Base-by-base conservation (phyloP, 2,888 invertebrate species). In the Ectemnius lituratus region DNA sequence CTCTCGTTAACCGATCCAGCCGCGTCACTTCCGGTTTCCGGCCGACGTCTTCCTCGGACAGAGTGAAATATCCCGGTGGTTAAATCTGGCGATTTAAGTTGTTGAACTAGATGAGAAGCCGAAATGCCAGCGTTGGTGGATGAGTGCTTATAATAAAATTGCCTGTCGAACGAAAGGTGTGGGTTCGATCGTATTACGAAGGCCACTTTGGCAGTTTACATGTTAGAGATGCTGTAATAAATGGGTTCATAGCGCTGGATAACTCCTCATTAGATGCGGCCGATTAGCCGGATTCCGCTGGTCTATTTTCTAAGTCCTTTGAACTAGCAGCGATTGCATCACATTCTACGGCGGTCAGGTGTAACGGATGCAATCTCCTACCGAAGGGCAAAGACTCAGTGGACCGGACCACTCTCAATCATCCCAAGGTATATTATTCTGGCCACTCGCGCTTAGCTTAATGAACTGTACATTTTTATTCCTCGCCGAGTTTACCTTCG, bases 271-370 rank as follows among this genome's bases (percentile, higher is more conserved):
- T 75, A 77, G 68, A 8, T 62, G 56, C 65, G 71, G 18, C 47
- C 69, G 69, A 61, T 59, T 62, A 66, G 63, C 74, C 70, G 78
- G 76, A 78, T 80, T 69, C 73, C 72, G 56, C 71, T 74, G 82
- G 82, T 81, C 79, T 79, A 75, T 69, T 78, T 73, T 66, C 74
- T 68, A 37, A 67, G 66, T 66, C 57, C 74, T 74, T 79, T 75
- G 72, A 80, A 80, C 83, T 79, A 79, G 70, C 75, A 59, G 23
- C 59, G 49, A 63, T 61, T 72, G 69, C 81, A 82, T 84, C 83
- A 84, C 73, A 78, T 84, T 85, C 84, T 77, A 62, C 82, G 83
- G 79, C 81, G 81, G 77, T 63, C 70, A 69, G 57, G 52, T 28
- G 37, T 68, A 76, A 76, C 69, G 60, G 57, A 68, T 57, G 65